Percentiles rank a stretch among this genome's conserved stretches.
phyloP scores from a whole-genome alignment of 2,888 invertebrate genomes.

The Sinohyriopsis cumingii region DNA sequence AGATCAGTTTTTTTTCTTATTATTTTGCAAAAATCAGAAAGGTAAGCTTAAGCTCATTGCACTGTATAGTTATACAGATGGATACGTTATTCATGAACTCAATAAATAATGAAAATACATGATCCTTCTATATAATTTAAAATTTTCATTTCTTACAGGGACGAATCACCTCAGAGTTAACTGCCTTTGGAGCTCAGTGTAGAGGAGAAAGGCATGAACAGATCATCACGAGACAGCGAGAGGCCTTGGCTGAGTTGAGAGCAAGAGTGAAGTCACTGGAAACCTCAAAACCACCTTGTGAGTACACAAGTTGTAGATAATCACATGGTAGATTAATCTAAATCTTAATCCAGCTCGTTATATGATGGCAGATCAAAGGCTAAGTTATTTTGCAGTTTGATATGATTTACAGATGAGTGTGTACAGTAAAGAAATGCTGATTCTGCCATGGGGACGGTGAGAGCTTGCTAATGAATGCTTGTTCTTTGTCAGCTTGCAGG shows the following conservation, averaged over 20 bases:
- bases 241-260: constrained; percentile 70
- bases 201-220: constrained; percentile 71
- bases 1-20: not conserved
- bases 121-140: not conserved
- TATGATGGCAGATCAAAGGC: too few species aligned
- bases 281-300: constrained; percentile 62
- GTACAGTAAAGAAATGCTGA: too few species aligned
- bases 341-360: too few species aligned
- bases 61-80: too few species aligned
- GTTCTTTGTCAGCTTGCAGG: too few species aligned
- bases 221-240: constrained; percentile 68
- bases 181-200: constrained; percentile 70
- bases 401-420: too few species aligned
- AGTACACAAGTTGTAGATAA: constrained; percentile 23
- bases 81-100: too few species aligned
- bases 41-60: not conserved
- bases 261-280: constrained; percentile 66
- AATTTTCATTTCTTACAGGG: constrained; percentile 46
- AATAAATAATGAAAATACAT: too few species aligned
- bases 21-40: not conserved
- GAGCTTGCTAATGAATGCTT: too few species aligned
- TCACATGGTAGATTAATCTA: too few species aligned
- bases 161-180: constrained; percentile 68
- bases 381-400: too few species aligned
- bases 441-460: too few species aligned